Conservation (phyloP, 1,140 invertebrate genomes). For the Chelonus insularis region DNA sequence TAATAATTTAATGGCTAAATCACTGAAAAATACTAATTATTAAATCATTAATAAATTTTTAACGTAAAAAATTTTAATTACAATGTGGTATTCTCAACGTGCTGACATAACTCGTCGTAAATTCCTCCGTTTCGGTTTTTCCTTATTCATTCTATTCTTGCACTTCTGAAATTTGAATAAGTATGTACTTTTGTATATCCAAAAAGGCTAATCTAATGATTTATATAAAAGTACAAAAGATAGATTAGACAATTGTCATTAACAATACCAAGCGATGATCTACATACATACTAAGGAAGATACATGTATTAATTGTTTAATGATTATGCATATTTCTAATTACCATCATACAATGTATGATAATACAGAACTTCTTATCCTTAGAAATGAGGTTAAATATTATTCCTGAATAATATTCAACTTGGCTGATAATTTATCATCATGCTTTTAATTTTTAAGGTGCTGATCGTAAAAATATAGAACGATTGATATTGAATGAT, state of each 20-base stretch:
- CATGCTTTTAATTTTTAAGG: no score
- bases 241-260: constrained; percentile 27
- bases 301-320: no score
- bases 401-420: no score
- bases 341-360: no score
- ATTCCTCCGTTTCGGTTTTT: constrained; percentile 58
- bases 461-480: no score
- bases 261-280: neutral
- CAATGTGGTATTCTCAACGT: no score
- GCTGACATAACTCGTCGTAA: constrained; percentile 52
- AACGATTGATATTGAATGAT: no score
- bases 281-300: no score
- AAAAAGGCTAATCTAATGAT: constrained; percentile 34
- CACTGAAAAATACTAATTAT: neutral
- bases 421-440: no score
- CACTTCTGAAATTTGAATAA: constrained; percentile 52
- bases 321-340: no score
- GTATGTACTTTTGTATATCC: constrained; percentile 12
- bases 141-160: constrained; percentile 53
- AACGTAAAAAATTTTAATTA: constrained; percentile 32
- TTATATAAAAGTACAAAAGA: constrained; percentile 59
- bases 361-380: no score
- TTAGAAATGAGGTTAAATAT: no score
- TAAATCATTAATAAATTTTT: neutral
- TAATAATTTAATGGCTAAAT: neutral